Evolutionary conservation across 2,888 invertebrate genomes (phyloP).

Genomic region (Zeuzera pyrina): DNA sequence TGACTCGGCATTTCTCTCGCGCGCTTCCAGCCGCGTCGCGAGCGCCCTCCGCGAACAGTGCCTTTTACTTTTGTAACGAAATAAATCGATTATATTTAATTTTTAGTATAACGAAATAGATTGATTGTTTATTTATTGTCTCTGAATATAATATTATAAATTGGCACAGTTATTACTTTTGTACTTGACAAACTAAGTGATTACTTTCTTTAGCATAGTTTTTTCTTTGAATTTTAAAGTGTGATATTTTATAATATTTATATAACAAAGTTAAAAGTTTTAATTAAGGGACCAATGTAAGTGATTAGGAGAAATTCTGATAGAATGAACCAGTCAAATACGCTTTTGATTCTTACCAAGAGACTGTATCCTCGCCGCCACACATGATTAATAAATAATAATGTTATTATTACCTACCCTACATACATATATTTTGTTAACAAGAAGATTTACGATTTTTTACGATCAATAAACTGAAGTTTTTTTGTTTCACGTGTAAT

Average conservation of each 20-base stretch:
- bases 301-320: slow-evolving; percentile 69
- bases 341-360: slow-evolving; percentile 50
- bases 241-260: slow-evolving; percentile 73
- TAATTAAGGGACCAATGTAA: slow-evolving; percentile 72
- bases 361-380: slow-evolving; percentile 53
- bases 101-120: slow-evolving; percentile 69
- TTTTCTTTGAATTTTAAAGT: slow-evolving; percentile 71
- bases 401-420: slow-evolving; percentile 3
- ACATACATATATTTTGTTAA: slow-evolving; percentile 40
- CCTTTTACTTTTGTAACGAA: slow-evolving; percentile 62
- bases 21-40: slow-evolving; percentile 36
- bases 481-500: slow-evolving; percentile 57
- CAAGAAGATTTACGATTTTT: slow-evolving; percentile 51
- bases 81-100: slow-evolving; percentile 69
- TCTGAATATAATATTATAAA: slow-evolving; percentile 63
- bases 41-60: slow-evolving; percentile 39
- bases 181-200: slow-evolving; percentile 65
- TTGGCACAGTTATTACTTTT: slow-evolving; percentile 69
- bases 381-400: slow-evolving; percentile 17
- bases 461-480: slow-evolving; percentile 55
- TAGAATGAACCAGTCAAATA: slow-evolving; percentile 47
- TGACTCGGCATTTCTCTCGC: slow-evolving; percentile 28
- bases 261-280: slow-evolving; percentile 70
- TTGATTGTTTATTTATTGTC: slow-evolving; percentile 70
- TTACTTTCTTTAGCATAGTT: slow-evolving; percentile 66